Percentiles rank a stretch among this genome's conserved stretches.
phyloP scores from a whole-genome alignment of 2,113 vertebrate species.

The Boleophthalmus pectinirostris region DNA sequence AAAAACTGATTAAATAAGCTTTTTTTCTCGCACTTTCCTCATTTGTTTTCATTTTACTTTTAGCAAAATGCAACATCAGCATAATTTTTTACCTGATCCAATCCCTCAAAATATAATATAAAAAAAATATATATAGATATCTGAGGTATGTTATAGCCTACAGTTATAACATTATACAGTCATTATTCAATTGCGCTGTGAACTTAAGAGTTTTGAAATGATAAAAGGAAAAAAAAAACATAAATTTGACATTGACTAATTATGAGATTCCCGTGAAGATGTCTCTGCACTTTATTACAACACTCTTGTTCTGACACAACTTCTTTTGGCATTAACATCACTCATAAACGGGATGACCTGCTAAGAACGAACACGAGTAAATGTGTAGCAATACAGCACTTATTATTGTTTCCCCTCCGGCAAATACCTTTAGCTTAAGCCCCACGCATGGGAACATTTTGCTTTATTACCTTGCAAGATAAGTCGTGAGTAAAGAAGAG shows the following conservation, averaged over 20 bases:
- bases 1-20: background rate
- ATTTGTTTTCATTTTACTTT: too few species aligned
- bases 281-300: slow-evolving; percentile 16
- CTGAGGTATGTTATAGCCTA: too few species aligned
- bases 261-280: slow-evolving; percentile 16
- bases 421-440: slow-evolving; percentile 93
- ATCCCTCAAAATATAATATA: too few species aligned
- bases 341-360: slow-evolving; percentile 89
- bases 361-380: slow-evolving; percentile 86
- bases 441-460: slow-evolving; percentile 87
- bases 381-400: slow-evolving; percentile 86
- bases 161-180: background rate
- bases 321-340: slow-evolving; percentile 83
- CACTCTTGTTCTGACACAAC: slow-evolving; percentile 45
- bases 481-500: slow-evolving; percentile 86
- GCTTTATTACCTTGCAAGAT: slow-evolving; percentile 97
- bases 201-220: background rate
- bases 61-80: too few species aligned
- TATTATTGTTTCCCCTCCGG: slow-evolving; percentile 95
- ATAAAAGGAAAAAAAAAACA: background rate
- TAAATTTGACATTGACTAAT: background rate
- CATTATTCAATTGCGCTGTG: background rate
- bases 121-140: too few species aligned
- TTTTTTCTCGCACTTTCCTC: too few species aligned
- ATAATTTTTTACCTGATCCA: too few species aligned